phyloP scores from a whole-genome alignment of 1,140 invertebrate genomes.

The Globodera ellingtonae region DNA sequence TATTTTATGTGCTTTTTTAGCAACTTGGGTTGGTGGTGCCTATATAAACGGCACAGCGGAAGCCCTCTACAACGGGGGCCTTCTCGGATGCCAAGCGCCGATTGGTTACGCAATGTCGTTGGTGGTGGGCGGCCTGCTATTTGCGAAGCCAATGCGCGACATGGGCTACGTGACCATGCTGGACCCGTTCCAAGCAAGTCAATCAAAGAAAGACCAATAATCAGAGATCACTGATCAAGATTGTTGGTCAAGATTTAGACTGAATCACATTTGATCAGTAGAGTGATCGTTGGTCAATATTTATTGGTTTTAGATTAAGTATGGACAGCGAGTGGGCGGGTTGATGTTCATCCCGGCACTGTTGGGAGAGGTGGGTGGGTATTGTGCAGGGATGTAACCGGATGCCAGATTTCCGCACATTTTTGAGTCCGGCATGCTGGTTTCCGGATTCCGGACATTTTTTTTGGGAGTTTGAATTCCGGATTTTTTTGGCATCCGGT shows the following conservation, averaged over 20 bases:
- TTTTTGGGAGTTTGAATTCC: too few species aligned
- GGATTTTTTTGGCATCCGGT: too few species aligned
- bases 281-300: too few species aligned
- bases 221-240: background rate
- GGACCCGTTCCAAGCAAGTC: conserved; percentile 81
- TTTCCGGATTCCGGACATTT: too few species aligned
- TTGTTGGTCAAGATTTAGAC: too few species aligned
- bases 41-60: conserved; percentile 98
- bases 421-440: too few species aligned
- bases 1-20: conserved; percentile 24
- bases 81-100: conserved; percentile 95
- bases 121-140: conserved; percentile 87
- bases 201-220: background rate
- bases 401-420: background rate
- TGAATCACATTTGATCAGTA: too few species aligned
- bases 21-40: conserved; percentile 87
- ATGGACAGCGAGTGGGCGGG: conserved; percentile 93
- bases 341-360: conserved; percentile 92
- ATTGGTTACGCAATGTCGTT: conserved; percentile 93
- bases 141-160: conserved; percentile 93
- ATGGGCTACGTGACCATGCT: conserved; percentile 98
- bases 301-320: conserved; percentile 73
- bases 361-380: conserved; percentile 79
- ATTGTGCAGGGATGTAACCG: too few species aligned
- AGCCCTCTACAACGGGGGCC: conserved; percentile 80